These are phyloP conservation scores for Calidris pugnax DNA, from an alignment of 2,113 vertebrate genomes.

Conservation along the genomic window DNA sequence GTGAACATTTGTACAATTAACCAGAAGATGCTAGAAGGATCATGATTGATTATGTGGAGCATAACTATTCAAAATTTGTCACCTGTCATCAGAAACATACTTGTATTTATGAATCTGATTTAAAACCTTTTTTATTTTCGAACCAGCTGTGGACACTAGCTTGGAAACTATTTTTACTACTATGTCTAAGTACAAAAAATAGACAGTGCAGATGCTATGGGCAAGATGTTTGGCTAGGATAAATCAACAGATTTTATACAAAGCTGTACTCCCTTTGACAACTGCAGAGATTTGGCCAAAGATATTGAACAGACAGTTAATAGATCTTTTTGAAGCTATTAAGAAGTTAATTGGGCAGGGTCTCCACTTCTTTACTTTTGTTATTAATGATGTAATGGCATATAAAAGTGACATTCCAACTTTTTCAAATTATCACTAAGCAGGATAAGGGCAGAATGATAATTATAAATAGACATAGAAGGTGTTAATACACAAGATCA, in stretches of 20 bases:
- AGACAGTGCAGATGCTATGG: not conserved
- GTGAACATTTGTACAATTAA: not conserved
- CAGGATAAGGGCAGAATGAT: not conserved
- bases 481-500: not conserved
- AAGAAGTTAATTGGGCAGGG: not conserved
- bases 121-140: not conserved
- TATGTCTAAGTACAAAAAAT: not conserved
- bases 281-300: not conserved
- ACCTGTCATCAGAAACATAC: not conserved
- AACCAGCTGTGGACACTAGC: not conserved
- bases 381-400: not conserved
- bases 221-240: not conserved
- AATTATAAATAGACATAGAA: not conserved
- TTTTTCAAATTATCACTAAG: not conserved
- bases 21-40: not conserved
- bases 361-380: not conserved
- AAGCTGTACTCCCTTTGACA: not conserved
- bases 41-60: not conserved
- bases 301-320: not conserved
- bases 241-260: not conserved
- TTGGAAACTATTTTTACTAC: not conserved
- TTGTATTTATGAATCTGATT: not conserved
- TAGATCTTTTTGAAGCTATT: not conserved
- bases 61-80: not conserved
- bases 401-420: not conserved